Percentiles rank a stretch among this genome's conserved stretches.
Evolutionary conservation across 2,113 vertebrate genomes (phyloP).

Genomic region (Thinocorus orbignyianus): DNA sequence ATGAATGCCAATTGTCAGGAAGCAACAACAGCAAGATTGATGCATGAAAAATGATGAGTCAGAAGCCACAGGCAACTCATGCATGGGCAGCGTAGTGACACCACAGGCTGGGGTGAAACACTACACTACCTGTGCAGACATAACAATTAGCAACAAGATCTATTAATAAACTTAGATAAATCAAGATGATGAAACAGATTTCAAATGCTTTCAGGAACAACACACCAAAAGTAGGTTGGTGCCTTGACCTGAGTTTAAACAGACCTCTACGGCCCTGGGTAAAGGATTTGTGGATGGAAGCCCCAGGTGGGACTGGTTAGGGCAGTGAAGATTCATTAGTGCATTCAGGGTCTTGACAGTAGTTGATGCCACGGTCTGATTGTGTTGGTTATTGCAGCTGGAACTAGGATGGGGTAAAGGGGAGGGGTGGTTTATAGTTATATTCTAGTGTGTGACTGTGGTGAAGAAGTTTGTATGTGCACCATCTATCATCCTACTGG

Average conservation of each 20-base stretch:
- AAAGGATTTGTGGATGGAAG: background rate
- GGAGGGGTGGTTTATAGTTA: background rate
- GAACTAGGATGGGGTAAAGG: background rate
- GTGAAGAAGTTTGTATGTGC: background rate
- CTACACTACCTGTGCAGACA: background rate
- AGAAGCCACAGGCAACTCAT: background rate
- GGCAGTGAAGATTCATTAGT: background rate
- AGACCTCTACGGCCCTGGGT: background rate
- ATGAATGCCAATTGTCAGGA: background rate
- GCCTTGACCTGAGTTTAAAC: background rate
- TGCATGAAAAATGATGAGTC: background rate
- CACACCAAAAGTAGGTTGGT: accelerated
- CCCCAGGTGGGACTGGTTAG: background rate
- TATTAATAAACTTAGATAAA: background rate
- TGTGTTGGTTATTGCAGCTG: background rate
- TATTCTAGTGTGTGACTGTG: background rate
- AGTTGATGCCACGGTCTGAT: background rate
- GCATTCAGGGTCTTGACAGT: background rate
- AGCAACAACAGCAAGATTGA: background rate
- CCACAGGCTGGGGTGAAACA: background rate
- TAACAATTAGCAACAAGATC: background rate
- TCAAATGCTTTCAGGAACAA: background rate
- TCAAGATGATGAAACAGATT: background rate
- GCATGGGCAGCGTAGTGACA: background rate
- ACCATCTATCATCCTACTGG: no score